A percentile compares a stretch with the other conserved stretches of the same genome.
Evolutionary conservation across 2,888 invertebrate species (phyloP).

Genomic region (Pandemis cinnamomeana): DNA sequence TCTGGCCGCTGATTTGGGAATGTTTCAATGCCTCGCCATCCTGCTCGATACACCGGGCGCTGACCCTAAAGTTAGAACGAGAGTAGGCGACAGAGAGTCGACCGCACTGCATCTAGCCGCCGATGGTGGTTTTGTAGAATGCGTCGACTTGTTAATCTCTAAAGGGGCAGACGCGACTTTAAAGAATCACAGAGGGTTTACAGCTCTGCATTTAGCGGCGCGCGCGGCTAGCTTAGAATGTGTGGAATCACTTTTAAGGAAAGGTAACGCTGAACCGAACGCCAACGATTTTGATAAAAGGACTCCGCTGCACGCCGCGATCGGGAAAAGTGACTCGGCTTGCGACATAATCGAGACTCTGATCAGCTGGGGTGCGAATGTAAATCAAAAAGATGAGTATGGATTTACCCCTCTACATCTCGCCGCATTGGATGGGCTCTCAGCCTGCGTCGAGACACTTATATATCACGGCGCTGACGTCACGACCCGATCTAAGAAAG

Average conservation of each 20-base stretch:
- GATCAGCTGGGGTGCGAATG: conserved; percentile 91
- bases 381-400: conserved; percentile 93
- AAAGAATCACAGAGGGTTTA: conserved; percentile 91
- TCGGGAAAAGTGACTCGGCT: conserved; percentile 92
- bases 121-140: conserved; percentile 93
- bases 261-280: conserved; percentile 91
- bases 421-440: conserved; percentile 93
- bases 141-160: conserved; percentile 89
- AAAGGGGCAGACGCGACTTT: conserved; percentile 90
- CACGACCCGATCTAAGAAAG: conserved; percentile 94
- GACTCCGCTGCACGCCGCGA: conserved; percentile 92
- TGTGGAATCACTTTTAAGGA: conserved; percentile 89
- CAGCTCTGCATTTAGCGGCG: conserved; percentile 93
- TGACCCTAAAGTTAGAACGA: conserved; percentile 88
- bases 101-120: conserved; percentile 94
- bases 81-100: conserved; percentile 89
- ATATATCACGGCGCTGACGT: conserved; percentile 94
- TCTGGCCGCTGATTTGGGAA: conserved; percentile 91
- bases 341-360: conserved; percentile 92
- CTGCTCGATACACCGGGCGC: conserved; percentile 89
- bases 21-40: conserved; percentile 89
- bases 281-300: conserved; percentile 92
- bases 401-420: conserved; percentile 94
- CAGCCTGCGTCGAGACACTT: conserved; percentile 93
- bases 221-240: conserved; percentile 92